A percentile compares a stretch with the other conserved stretches of the same genome.
Conservation (phyloP, 2,797 vertebrate genomes). For the Pseudopleuronectes americanus region DNA sequence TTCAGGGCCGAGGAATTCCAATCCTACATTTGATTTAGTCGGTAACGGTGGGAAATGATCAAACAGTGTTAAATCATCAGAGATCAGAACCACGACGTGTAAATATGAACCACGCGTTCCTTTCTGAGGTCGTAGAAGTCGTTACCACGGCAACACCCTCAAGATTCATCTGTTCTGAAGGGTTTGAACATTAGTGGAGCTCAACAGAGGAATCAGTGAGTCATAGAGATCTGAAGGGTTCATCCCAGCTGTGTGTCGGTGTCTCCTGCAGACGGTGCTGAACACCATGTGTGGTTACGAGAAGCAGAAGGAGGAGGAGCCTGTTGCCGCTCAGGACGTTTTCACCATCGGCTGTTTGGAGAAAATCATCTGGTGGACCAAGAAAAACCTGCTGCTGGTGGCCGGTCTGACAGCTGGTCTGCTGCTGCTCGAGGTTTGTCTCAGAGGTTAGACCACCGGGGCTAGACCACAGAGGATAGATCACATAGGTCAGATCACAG, state of each 20-base stretch:
- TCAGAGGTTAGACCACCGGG: too few relatives aligned
- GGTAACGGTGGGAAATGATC: too few relatives aligned
- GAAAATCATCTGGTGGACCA: constrained; percentile 81
- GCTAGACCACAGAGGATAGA: too few relatives aligned
- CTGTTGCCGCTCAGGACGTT: constrained; percentile 49
- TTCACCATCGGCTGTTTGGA: constrained; percentile 83
- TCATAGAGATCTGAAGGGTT: not conserved
- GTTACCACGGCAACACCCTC: too few relatives aligned
- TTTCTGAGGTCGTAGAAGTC: too few relatives aligned
- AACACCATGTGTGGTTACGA: constrained; percentile 91
- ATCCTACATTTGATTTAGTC: too few relatives aligned
- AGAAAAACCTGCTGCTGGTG: constrained; percentile 82
- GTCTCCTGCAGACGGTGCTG: constrained; percentile 76
- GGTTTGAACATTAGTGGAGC: not conserved
- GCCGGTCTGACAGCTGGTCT: constrained; percentile 78
- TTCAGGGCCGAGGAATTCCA: too few relatives aligned
- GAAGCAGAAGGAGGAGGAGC: constrained; percentile 67
- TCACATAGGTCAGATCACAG: too few relatives aligned
- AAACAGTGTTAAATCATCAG: too few relatives aligned
- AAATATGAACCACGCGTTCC: too few relatives aligned
- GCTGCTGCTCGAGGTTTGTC: constrained; percentile 83
- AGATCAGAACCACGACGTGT: too few relatives aligned
- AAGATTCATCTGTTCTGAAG: not conserved
- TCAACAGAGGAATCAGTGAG: not conserved
- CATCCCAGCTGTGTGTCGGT: not conserved